Conservation (phyloP, 2,888 invertebrate genomes). For the Steinernema scapterisci region DNA sequence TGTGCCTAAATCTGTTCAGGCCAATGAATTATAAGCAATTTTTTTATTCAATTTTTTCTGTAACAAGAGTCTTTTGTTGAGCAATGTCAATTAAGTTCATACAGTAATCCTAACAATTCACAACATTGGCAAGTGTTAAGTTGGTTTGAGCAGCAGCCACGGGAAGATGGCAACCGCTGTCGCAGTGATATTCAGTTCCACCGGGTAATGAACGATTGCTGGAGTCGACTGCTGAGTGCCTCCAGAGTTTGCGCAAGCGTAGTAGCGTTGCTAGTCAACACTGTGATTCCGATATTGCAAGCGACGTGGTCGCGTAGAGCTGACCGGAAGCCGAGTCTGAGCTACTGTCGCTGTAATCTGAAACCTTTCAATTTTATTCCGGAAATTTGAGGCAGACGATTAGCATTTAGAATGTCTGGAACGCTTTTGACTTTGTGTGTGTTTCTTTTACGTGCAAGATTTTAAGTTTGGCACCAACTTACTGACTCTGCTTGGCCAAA, state of each 20-base stretch:
- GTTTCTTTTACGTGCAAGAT: neutral
- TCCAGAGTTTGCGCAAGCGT: too few species aligned
- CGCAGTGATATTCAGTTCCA: neutral
- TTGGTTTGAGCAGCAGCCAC: neutral
- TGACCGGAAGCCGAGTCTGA: constrained; percentile 15
- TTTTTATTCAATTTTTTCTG: neutral
- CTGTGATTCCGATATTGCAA: constrained; percentile 51
- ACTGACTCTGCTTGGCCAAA: constrained; percentile 68
- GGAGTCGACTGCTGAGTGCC: neutral
- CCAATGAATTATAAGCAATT: too few species aligned
- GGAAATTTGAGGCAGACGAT: too few species aligned
- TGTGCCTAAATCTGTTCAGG: too few species aligned
- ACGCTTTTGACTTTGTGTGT: too few species aligned
- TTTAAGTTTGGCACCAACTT: constrained; percentile 46
- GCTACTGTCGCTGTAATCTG: constrained; percentile 11
- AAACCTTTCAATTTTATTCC: neutral
- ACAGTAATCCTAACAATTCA: neutral
- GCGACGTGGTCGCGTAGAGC: constrained; percentile 36
- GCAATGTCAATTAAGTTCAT: neutral
- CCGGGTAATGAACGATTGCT: neutral
- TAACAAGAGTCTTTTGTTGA: neutral
- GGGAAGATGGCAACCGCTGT: neutral
- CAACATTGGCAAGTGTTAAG: neutral
- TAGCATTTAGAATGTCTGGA: too few species aligned
- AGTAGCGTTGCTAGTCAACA: constrained; percentile 44